Base-by-base conservation (phyloP, 2,797 vertebrate species). In the Pelobates cultripes region DNA sequence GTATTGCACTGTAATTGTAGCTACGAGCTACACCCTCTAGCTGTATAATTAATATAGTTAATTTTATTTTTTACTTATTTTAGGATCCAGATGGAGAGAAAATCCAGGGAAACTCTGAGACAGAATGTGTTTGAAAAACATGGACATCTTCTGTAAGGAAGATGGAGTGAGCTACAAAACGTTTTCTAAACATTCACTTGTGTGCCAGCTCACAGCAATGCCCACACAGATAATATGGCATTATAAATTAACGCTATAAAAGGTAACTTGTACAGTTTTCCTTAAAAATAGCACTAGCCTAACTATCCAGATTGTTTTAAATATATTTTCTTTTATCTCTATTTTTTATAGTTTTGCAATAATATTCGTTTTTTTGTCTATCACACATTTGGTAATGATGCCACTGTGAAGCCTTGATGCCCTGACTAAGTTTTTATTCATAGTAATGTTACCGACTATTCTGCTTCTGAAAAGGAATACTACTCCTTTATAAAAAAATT, bases 1-100 rank as follows among this genome's bases (percentile, higher is more conserved):
- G 28, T 47, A 67, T 79, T 57, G 55, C 66, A 73, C 73, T 44
- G 73, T 76, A 79, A 84, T 79, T 79, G 74, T 76, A 79, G 77
- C 82, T 84, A 45, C 55, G 73, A 84, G 82, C 77, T 67, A 44
- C 57, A 14, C 60, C 77, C 72, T 43, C 66, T 43, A 67, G 77
- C 82, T 75, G 42, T 64, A 70, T 70, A 40, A 28, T 45, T 61
- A 12, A 15, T 57, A 12, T 12, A 15, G 55, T 10, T 47, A 5
- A 5, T 47, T 47, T 47, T 47, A 5, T 47, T 47, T 47, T 47
- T 47, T 10, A 5, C 5, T 47, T 47, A 47, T 82, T 47, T 73
- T 42, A 70, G 66, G 60, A 40, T 43, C 73, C 43, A 77, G 45
- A 82, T 77, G 74, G 74, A 77, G 61, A 57, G 60, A 17, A 4